phyloP scores from a whole-genome alignment of 2,888 invertebrate species.

The Caradrina clavipalpis region DNA sequence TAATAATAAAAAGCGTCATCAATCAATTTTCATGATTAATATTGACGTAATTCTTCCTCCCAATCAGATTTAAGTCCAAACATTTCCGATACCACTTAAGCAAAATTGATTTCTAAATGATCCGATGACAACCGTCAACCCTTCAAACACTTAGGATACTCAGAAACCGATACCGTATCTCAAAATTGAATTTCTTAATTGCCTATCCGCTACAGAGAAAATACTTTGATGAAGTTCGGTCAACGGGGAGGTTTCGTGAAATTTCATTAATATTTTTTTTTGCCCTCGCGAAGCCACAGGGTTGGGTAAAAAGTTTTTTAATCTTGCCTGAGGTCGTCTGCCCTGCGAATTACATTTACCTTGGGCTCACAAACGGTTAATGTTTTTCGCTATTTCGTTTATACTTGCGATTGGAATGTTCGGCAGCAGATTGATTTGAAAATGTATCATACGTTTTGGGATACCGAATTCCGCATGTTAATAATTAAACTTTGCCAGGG shows the following conservation, averaged over 20 bases:
- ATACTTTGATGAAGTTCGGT: conserved; percentile 84
- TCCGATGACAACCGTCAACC: conserved; percentile 47
- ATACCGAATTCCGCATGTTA: conserved; percentile 12
- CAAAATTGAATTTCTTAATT: conserved; percentile 86
- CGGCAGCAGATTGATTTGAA: conserved; percentile 43
- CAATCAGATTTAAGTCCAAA: conserved; percentile 32
- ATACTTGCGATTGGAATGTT: conserved; percentile 53
- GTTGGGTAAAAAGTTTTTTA: conserved; percentile 84
- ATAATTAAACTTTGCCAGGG: conserved; percentile 4
- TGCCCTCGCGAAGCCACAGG: conserved; percentile 70
- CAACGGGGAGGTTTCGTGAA: conserved; percentile 79
- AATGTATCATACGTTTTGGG: conserved; percentile 19
- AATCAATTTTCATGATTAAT: conserved; percentile 23
- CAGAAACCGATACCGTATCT: conserved; percentile 54
- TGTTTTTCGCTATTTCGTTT: conserved; percentile 69
- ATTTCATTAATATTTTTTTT: conserved; percentile 85
- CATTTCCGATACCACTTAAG: conserved; percentile 46
- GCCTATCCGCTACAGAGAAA: conserved; percentile 81
- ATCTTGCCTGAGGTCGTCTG: conserved; percentile 80
- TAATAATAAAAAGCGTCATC: conserved; percentile 7
- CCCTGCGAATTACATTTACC: conserved; percentile 78
- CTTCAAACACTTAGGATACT: conserved; percentile 50
- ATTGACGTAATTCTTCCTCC: conserved; percentile 37
- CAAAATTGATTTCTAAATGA: conserved; percentile 53
- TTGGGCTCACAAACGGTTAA: conserved; percentile 71